Evolutionary conservation across 2,113 vertebrate species (phyloP).

Genomic region (Tenrec ecaudatus): DNA sequence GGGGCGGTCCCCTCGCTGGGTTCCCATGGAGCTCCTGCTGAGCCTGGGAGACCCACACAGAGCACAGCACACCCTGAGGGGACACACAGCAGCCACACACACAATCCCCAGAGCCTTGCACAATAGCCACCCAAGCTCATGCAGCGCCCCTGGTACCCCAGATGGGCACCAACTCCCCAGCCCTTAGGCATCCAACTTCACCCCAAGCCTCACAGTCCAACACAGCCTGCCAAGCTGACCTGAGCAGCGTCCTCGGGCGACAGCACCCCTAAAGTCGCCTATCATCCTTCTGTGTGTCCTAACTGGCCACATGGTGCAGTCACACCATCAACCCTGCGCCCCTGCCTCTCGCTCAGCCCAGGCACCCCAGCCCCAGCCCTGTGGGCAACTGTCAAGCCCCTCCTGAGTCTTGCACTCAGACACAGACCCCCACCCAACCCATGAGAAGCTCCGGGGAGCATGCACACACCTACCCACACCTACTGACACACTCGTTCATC

Average conservation of each 20-base stretch:
- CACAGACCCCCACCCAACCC: background rate
- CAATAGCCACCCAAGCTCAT: background rate
- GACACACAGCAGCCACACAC: background rate
- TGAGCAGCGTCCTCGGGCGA: background rate
- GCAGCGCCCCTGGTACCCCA: background rate
- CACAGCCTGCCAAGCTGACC: background rate
- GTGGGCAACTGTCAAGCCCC: too few species aligned
- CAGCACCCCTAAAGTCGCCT: background rate
- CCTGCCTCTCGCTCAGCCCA: background rate
- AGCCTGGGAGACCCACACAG: conserved; percentile 51
- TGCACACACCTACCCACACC: background rate
- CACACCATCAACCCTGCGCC: background rate
- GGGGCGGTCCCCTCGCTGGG: background rate
- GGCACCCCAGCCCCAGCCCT: too few species aligned
- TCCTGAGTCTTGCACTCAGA: too few species aligned
- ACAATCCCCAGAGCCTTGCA: background rate
- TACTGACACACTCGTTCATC: background rate
- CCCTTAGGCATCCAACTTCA: background rate
- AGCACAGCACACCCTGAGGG: background rate
- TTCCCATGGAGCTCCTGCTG: conserved; percentile 71
- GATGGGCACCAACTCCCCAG: background rate
- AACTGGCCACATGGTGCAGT: background rate
- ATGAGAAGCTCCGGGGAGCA: background rate
- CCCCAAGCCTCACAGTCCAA: background rate
- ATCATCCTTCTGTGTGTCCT: background rate